Percentiles rank a stretch among this genome's conserved stretches.
phyloP scores from a whole-genome alignment of 2,113 vertebrate genomes.

The Myrmecophaga tridactyla region DNA sequence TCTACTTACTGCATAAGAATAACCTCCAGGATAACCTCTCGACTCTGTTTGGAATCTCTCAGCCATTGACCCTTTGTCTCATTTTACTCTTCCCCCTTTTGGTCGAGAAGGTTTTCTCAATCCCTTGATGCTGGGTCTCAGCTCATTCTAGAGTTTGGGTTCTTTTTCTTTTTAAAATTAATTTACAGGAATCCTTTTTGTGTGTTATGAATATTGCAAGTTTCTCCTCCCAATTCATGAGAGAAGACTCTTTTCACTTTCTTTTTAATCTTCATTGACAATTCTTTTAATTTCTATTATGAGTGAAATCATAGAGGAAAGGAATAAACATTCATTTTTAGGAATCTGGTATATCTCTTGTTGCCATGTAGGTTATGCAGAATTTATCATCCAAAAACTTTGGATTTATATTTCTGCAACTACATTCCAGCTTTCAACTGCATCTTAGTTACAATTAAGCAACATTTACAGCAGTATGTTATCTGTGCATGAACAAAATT shows the following conservation, averaged over 20 bases:
- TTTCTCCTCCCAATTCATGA: background rate
- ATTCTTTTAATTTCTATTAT: background rate
- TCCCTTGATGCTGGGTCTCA: too few relatives aligned
- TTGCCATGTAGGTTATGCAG: background rate
- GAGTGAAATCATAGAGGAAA: background rate
- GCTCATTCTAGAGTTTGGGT: too few relatives aligned
- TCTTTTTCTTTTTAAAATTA: background rate
- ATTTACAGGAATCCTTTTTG: background rate
- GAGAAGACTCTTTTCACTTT: background rate
- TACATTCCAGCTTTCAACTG: background rate
- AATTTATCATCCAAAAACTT: background rate
- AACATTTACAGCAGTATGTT: background rate
- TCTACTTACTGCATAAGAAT: too few relatives aligned
- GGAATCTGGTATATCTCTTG: background rate
- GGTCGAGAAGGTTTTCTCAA: too few relatives aligned
- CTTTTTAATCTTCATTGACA: background rate
- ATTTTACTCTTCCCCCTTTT: too few relatives aligned
- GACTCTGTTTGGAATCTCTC: too few relatives aligned
- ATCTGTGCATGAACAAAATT: background rate
- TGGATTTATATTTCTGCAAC: background rate
- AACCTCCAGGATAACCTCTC: too few relatives aligned
- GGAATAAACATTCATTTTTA: background rate
- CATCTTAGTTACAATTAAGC: background rate
- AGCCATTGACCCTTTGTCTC: too few relatives aligned
- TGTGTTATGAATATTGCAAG: background rate